Percentiles rank a stretch among this genome's conserved stretches.
Conservation (phyloP, 2,888 invertebrate species). For the Augochlorella aurata region DNA sequence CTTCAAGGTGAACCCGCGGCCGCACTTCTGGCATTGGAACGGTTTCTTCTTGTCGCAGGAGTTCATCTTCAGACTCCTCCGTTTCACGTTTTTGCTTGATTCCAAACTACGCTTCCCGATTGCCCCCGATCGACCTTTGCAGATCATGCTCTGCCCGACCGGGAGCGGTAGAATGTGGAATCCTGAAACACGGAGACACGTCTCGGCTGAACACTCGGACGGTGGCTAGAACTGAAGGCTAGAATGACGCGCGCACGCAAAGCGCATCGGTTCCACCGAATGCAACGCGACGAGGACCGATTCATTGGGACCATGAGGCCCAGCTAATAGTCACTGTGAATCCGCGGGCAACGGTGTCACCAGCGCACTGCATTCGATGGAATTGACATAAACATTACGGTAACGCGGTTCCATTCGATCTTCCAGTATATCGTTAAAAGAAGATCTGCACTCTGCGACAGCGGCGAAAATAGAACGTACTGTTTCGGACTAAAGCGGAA, state of each 20-base stretch:
- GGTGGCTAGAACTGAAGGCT: constrained; percentile 29
- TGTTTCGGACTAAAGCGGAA: not conserved
- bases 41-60: constrained; percentile 63
- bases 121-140: constrained; percentile 56
- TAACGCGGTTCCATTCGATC: not conserved
- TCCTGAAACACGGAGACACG: constrained; percentile 67
- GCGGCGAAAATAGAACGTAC: not conserved
- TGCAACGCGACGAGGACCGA: constrained; percentile 8
- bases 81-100: constrained; percentile 31
- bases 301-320: no score
- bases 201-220: constrained; percentile 58
- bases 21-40: constrained; percentile 75
- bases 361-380: constrained; percentile 17
- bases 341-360: no score
- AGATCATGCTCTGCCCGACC: constrained; percentile 52
- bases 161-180: constrained; percentile 52
- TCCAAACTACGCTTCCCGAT: constrained; percentile 45
- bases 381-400: not conserved
- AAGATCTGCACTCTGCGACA: not conserved
- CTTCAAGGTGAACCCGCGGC: constrained; percentile 74
- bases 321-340: not conserved
- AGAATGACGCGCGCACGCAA: not conserved
- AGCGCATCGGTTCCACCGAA: constrained; percentile 2
- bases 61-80: constrained; percentile 48
- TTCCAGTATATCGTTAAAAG: not conserved